These are phyloP conservation scores for Gymnocheta viridis DNA, from an alignment of 2,888 invertebrate genomes.

Conservation along the genomic window DNA sequence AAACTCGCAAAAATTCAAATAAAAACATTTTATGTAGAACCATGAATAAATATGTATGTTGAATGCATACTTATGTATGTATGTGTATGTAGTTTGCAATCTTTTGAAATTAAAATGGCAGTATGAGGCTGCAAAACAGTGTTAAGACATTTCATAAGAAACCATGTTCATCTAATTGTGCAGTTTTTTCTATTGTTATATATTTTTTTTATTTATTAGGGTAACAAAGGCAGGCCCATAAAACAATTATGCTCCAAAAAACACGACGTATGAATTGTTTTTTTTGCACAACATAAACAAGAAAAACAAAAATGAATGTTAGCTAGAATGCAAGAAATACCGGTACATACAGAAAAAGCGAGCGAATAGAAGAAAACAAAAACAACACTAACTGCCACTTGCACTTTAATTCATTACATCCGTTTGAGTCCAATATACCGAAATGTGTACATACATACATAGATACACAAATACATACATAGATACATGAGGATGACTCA, in stretches of 20 bases:
- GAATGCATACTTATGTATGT: constrained; percentile 12
- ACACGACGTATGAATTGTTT: constrained; percentile 68
- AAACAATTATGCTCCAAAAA: constrained; percentile 72
- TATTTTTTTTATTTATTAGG: background rate
- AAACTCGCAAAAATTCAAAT: background rate
- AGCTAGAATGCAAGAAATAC: constrained; percentile 23
- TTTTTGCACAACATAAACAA: constrained; percentile 53
- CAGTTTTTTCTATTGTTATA: constrained; percentile 41
- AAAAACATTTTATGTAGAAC: background rate
- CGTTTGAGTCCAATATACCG: constrained; percentile 62
- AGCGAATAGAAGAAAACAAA: constrained; percentile 27
- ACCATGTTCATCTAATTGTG: constrained; percentile 59
- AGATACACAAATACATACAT: background rate
- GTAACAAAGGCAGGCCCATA: constrained; percentile 68
- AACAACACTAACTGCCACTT: constrained; percentile 66
- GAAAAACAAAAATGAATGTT: constrained; percentile 61
- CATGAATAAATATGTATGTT: constrained; percentile 3
- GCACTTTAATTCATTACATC: constrained; percentile 71
- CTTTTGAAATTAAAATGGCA: background rate
- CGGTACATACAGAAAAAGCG: constrained; percentile 1
- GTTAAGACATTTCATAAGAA: constrained; percentile 31
- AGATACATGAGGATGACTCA: background rate
- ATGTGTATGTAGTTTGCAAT: background rate
- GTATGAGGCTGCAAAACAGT: constrained; percentile 1
- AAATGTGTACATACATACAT: constrained; percentile 6